Evolutionary conservation across 2,797 vertebrate species (phyloP), one percentile per base, ranked within the genome.

Genomic region (Gymnopithys bicolor): DNA sequence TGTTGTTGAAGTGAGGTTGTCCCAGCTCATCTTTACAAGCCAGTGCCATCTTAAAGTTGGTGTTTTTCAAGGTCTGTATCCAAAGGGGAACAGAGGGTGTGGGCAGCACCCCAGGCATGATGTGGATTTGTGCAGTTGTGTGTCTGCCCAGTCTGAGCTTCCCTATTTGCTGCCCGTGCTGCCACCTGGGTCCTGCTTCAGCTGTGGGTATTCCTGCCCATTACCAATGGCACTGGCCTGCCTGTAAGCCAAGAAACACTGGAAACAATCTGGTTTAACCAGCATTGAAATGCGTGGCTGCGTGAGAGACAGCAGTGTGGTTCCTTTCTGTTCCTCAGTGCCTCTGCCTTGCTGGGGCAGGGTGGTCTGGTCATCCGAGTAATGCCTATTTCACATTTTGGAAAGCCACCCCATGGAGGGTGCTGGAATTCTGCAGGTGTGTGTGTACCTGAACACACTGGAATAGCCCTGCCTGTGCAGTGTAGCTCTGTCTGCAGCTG

Each of bases 1-100:
- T 41, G 41, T 43, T 43, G 41, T 43, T 56, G 88, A 8, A 37
- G 43, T 2, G 28, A 41, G 64, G 64, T 53, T 45, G 46, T 12
- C 28, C 32, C 39, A 19, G 63, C 55, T 76, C 51, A 1, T 55
- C 27, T 9, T 45, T 55, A 27, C 45, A 4, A n/a, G 18, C 32
- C 0, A 1, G 18, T 9, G 30, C 41, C 0, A 0, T 24, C 30
- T 5, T 5, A 8, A 18, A 37, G 39, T 24, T 60, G 70, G 22
- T 21, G 5, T 4, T 49, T 76, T 28, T 21, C n/a, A 0, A 17
- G 43, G 33, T 53, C 51, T 58, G 19, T 14, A 2, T 52, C 28
- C 52, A 10, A 11, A 12, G 5, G 32, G 37, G 67, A 45, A 37
- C 58, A 21, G 51, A 4, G 23, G 24, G 28, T 39, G 52, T 23